These are phyloP conservation scores for Ophraella communa DNA, from an alignment of 2,888 invertebrate species.

Conservation along the genomic window DNA sequence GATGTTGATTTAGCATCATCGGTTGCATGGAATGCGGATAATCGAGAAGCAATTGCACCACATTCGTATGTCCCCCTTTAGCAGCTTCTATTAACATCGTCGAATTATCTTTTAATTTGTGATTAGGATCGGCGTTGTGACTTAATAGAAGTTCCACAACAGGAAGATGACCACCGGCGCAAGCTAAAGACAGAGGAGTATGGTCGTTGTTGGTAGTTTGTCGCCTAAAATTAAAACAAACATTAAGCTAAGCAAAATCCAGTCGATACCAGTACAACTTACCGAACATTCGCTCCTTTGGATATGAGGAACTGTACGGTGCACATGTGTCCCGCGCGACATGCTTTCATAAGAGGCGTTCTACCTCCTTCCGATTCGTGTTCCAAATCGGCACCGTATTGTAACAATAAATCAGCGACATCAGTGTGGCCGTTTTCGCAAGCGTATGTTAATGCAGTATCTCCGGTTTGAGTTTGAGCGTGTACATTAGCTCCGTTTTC, in stretches of 20 bases:
- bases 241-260: neutral
- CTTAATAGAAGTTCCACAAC: constrained; percentile 92
- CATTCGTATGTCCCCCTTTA: constrained; percentile 95
- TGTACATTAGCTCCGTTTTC: constrained; percentile 89
- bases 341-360: constrained; percentile 98
- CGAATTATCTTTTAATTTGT: constrained; percentile 97
- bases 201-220: constrained; percentile 96
- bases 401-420: constrained; percentile 90
- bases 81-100: constrained; percentile 99
- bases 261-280: neutral
- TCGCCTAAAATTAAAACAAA: constrained; percentile 52
- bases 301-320: constrained; percentile 95
- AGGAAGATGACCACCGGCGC: constrained; percentile 93
- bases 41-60: constrained; percentile 93
- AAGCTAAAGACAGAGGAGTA: constrained; percentile 94
- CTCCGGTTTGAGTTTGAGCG: constrained; percentile 85
- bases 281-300: constrained; percentile 62
- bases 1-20: constrained; percentile 66
- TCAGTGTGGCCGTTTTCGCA: constrained; percentile 99
- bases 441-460: constrained; percentile 84
- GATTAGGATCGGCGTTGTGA: constrained; percentile 93
- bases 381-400: constrained; percentile 90
- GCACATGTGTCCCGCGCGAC: constrained; percentile 93
- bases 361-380: constrained; percentile 95
- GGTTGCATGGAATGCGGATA: constrained; percentile 89